Conservation (phyloP, 2,888 invertebrate genomes). For the Galerucella nymphaeae region DNA sequence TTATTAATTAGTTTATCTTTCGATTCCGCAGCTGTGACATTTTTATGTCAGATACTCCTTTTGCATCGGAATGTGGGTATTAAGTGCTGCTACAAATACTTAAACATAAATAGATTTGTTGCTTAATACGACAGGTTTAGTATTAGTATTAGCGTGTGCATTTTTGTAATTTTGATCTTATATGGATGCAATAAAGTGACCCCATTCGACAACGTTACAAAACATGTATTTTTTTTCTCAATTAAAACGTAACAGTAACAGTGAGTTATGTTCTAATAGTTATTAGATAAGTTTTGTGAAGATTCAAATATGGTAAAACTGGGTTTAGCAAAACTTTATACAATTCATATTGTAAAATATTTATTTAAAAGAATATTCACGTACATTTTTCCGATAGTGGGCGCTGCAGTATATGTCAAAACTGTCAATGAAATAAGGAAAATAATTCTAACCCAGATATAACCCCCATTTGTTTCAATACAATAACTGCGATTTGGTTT, state of each 20-base stretch:
- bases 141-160: constrained; percentile 2
- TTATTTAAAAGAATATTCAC: too few relatives aligned
- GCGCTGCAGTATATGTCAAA: too few relatives aligned
- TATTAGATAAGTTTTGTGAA: neutral
- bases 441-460: too few relatives aligned
- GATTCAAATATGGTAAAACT: neutral
- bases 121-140: constrained; percentile 12
- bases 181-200: constrained; percentile 8
- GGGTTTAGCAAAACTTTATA: too few relatives aligned
- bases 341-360: too few relatives aligned
- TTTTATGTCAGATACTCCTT: neutral
- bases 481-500: too few relatives aligned
- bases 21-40: neutral
- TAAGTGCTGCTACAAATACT: neutral
- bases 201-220: constrained; percentile 4
- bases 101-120: constrained; percentile 4
- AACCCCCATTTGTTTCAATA: too few relatives aligned
- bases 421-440: too few relatives aligned
- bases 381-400: too few relatives aligned
- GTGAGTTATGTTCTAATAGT: neutral
- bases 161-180: constrained; percentile 6
- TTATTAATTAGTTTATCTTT: neutral
- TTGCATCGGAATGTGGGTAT: constrained; percentile 8
- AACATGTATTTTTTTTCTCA: neutral
- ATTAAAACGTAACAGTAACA: neutral